Percentiles rank a stretch among this genome's conserved stretches.
phyloP scores from a whole-genome alignment of 2,797 vertebrate species.

The Heterohyrax brucei region DNA sequence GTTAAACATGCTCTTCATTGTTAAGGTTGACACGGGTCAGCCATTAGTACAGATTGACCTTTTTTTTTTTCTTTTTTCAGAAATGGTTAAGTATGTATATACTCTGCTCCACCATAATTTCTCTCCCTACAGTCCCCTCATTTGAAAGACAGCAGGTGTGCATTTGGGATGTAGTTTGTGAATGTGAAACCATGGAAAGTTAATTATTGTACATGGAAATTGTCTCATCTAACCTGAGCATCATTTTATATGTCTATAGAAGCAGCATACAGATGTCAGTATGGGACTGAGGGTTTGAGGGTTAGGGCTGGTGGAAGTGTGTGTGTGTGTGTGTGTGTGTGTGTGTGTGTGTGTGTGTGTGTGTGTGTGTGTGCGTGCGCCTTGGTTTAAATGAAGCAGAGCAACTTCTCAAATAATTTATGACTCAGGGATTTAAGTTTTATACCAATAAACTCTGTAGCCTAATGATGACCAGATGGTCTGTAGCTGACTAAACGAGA shows the following conservation, averaged over 20 bases:
- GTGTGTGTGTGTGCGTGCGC: neutral
- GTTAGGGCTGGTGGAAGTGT: neutral
- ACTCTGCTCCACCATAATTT: neutral
- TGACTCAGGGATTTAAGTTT: constrained; percentile 62
- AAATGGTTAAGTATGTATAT: neutral
- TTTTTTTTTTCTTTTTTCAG: neutral
- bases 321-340: neutral
- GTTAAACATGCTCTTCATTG: neutral
- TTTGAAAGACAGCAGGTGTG: neutral
- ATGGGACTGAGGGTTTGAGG: no score
- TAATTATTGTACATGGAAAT: neutral
- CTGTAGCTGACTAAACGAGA: constrained; percentile 59
- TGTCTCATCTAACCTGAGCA: neutral
- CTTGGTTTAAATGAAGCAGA: constrained; percentile 35
- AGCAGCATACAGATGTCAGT: no score
- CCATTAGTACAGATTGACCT: neutral
- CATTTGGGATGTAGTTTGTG: neutral
- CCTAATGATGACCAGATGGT: constrained; percentile 74
- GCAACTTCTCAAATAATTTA: constrained; percentile 62
- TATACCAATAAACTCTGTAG: constrained; percentile 67
- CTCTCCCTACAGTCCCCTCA: neutral
- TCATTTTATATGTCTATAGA: neutral
- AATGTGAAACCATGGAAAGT: neutral
- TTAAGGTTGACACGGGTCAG: neutral
- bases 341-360: neutral